These are phyloP conservation scores for Melanotaenia pygmaea DNA, from an alignment of 2,797 vertebrate species.

Conservation along the genomic window DNA sequence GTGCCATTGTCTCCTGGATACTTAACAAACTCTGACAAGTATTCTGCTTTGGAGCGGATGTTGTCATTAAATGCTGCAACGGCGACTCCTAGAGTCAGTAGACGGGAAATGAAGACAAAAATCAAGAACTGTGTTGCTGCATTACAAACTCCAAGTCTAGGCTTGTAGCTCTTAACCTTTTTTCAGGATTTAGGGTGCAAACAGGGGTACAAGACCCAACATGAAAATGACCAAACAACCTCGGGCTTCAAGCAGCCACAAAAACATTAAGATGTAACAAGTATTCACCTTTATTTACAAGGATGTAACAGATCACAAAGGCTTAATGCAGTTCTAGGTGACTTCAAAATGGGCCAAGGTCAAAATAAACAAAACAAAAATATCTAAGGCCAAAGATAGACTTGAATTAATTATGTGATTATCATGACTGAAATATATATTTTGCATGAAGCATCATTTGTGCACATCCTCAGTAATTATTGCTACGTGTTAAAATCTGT, in stretches of 20 bases:
- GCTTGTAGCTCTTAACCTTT: background rate
- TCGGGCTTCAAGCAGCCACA: background rate
- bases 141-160: background rate
- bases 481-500: too few species aligned
- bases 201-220: too few species aligned
- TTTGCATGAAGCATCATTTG: background rate
- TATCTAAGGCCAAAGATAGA: background rate
- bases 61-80: slow-evolving; percentile 52
- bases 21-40: slow-evolving; percentile 82
- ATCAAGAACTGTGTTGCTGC: background rate
- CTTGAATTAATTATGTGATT: background rate
- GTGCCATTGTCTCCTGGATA: slow-evolving; percentile 64
- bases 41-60: slow-evolving; percentile 63
- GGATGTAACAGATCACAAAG: too few species aligned
- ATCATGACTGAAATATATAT: background rate
- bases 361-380: background rate
- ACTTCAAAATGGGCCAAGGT: background rate
- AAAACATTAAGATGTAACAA: background rate
- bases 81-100: slow-evolving; percentile 53
- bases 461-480: too few species aligned
- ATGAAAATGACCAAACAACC: too few species aligned
- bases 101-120: background rate
- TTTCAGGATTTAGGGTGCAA: background rate
- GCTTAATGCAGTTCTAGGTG: background rate
- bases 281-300: too few species aligned